These are phyloP conservation scores for Musca domestica DNA, from an alignment of 1,140 invertebrate genomes.

Conservation along the genomic window DNA sequence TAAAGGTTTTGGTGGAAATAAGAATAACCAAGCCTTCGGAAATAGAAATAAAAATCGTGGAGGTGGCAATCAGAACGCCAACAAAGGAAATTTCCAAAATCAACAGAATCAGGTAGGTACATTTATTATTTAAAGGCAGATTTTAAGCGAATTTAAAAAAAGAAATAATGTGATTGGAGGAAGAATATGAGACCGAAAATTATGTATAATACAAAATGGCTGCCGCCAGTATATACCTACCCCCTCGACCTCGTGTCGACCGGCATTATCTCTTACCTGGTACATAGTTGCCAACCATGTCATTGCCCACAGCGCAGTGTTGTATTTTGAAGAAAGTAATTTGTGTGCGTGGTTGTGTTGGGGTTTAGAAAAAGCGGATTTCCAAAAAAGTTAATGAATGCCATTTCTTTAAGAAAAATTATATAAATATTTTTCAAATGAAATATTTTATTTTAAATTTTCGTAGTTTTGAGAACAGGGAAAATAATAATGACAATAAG, in stretches of 20 bases:
- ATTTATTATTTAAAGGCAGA: neutral
- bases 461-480: too few relatives aligned
- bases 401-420: too few relatives aligned
- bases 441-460: too few relatives aligned
- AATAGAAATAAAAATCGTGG: slow-evolving; percentile 19
- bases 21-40: neutral
- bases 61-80: slow-evolving; percentile 3
- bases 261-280: too few relatives aligned
- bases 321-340: too few relatives aligned
- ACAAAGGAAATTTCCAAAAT: slow-evolving; percentile 26
- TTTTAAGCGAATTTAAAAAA: neutral
- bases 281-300: slow-evolving; percentile 7
- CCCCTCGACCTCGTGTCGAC: too few relatives aligned
- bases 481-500: too few relatives aligned
- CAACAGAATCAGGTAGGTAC: slow-evolving; percentile 21
- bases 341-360: too few relatives aligned
- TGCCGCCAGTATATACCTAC: neutral
- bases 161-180: neutral
- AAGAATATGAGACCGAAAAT: slow-evolving; percentile 1
- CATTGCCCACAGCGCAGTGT: too few relatives aligned
- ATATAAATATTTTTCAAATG: too few relatives aligned
- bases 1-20: slow-evolving; percentile 6
- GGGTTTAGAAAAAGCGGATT: too few relatives aligned
- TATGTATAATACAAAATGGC: slow-evolving; percentile 16
- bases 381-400: too few relatives aligned